Base-by-base conservation (phyloP, 2,797 vertebrate genomes). In the Hydrolagus colliei region DNA sequence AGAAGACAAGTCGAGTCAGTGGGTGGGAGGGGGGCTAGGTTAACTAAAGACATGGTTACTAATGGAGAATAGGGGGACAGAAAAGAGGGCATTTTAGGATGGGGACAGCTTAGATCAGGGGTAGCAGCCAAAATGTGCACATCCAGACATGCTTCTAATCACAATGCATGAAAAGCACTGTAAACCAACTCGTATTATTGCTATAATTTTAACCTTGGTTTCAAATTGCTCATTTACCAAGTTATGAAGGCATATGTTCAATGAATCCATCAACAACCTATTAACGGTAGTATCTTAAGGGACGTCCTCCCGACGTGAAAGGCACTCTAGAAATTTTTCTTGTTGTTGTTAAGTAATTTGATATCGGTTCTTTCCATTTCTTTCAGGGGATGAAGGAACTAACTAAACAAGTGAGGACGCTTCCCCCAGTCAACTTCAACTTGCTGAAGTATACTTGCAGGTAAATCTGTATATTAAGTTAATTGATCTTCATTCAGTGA, bases 381-480 rank as follows among this genome's bases (percentile, higher is more conserved):
- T 86, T 77, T 86, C 90, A 99, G 98, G 97, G 97, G 41, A 90
- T 97, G 88, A 96, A 95, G 88, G 97, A 98, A 91, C 87, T 99
- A 89, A 93, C 89, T 87, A 95, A 93, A 88, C 96, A 97, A 86
- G 96, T 99, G 72, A 95, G 96, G 92, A 93, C 93, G 91, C 92
- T 99, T 90, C 97, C 98, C 87, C 91, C 91, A 85, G 98, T 97
- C 87, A 99, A 99, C 92, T 97, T 95, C 91, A 99, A 99, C 90
- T 95, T 99, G 82, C 94, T 99, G 86, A 96, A 97, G 91, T 99
- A 99, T 87, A 98, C 98, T 89, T 99, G 98, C 94, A 97, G 97
- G 98, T 99, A 95, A 91, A n/a, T 16, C 27, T 52, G 41, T 52
- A 52, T 52, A 52, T 52, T 6, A 52, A 52, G 41, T 52, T 3